Percentiles rank a stretch among this genome's conserved stretches.
Conservation (phyloP, 2,888 invertebrate genomes). For the Vanessa cardui region DNA sequence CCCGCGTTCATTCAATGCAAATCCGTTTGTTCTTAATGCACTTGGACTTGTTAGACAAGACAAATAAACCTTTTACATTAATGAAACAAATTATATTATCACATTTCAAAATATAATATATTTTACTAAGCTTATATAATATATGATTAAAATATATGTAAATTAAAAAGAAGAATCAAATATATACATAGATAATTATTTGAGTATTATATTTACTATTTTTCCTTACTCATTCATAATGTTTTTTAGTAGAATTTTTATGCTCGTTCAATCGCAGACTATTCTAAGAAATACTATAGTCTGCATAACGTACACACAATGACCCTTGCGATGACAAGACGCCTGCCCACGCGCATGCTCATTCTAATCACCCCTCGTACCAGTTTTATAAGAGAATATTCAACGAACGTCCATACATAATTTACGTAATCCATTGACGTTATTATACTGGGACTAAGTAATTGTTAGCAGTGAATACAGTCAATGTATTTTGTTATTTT, state of each 20-base stretch:
- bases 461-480: background rate
- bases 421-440: slow-evolving; percentile 15
- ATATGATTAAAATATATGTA: no score
- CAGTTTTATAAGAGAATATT: slow-evolving; percentile 8
- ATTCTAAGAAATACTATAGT: slow-evolving; percentile 33
- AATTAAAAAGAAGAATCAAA: no score
- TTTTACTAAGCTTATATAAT: no score
- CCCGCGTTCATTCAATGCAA: slow-evolving; percentile 80
- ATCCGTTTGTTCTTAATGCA: slow-evolving; percentile 50
- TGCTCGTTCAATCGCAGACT: slow-evolving; percentile 10
- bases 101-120: no score
- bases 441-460: background rate
- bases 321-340: slow-evolving; percentile 76
- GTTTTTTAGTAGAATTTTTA: background rate
- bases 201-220: no score
- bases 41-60: slow-evolving; percentile 63
- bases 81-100: background rate
- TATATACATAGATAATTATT: no score
- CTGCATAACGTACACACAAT: slow-evolving; percentile 58
- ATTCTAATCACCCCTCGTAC: slow-evolving; percentile 66
- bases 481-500: slow-evolving; percentile 14
- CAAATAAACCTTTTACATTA: slow-evolving; percentile 26
- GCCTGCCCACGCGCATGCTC: slow-evolving; percentile 72
- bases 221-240: no score
- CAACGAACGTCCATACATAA: background rate